Evolutionary conservation across 2,888 invertebrate genomes (phyloP), one percentile per base, ranked within the genome.

Genomic region (Thelaira solivaga): DNA sequence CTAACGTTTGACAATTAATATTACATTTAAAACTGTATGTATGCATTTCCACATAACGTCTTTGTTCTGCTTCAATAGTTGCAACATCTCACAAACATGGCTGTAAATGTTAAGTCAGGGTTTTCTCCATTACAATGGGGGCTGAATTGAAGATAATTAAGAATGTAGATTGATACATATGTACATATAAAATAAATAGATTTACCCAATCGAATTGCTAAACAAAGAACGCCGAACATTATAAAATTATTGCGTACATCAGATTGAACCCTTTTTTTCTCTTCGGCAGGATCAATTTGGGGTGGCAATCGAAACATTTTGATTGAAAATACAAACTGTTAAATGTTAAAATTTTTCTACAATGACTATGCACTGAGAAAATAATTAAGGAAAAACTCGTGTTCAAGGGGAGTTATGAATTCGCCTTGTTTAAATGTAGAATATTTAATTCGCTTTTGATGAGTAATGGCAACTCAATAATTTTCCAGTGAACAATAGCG

Each of bases 221-320:
- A 82, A 64, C 86, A 86, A 0, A 89, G 67, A 0, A 83, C 81
- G 7, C 84, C 82, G 73, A 89, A 89, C 29, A 88, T 81, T 7
- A 87, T 41, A 29, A 89, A 82, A 75, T 89, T 89, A 10, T 85
- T 83, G 11, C 86, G 84, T 1, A 89, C 89, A 65, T 87, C 87
- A 1, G 87, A 84, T 1, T 85, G 81, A 2, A 88, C 87, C 5
- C 86, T 85, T 64, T 86, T 87, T 18, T 85, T 84, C 55, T 89
- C 89, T 69, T 89, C 89, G 2, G 87, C 87, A 2, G 89, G 87
- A 78, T 89, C 89, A 36, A 87, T 83, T 85, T 88, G 87, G 43
- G 83, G 82, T 61, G 88, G 87, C 80, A 89, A 83, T 4, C 89
- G 89, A 77, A 89, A 89, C 89, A 89, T 89, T 39, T 76, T 83